phyloP scores from a whole-genome alignment of 2,113 vertebrate genomes.

The Merops nubicus region DNA sequence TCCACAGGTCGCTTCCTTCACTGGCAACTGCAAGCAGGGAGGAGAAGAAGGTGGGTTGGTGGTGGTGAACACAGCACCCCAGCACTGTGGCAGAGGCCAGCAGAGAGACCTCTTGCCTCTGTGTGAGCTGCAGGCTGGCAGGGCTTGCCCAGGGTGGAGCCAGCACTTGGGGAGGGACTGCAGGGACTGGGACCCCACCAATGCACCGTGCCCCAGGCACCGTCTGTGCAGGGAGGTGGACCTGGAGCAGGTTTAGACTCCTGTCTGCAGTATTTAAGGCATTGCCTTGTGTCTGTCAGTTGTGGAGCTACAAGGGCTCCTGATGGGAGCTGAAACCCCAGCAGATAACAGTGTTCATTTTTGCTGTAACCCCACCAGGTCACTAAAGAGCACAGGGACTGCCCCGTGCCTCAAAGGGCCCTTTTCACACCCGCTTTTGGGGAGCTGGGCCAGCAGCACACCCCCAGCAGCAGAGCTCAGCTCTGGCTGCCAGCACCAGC shows the following conservation, averaged over 20 bases:
- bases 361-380: neutral
- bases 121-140: neutral
- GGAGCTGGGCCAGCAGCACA: too few relatives aligned
- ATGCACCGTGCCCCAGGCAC: neutral
- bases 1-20: neutral
- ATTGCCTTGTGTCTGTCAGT: neutral
- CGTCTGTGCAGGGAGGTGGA: neutral
- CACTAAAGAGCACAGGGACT: neutral
- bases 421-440: neutral
- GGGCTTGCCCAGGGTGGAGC: neutral
- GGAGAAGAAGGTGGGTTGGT: neutral
- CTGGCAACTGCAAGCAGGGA: constrained; percentile 1
- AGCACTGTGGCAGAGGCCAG: neutral
- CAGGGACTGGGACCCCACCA: neutral
- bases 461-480: too few relatives aligned
- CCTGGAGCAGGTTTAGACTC: neutral
- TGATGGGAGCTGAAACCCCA: neutral
- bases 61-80: accelerated
- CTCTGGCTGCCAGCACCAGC: too few relatives aligned
- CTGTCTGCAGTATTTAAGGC: accelerated
- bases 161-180: neutral
- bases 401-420: neutral
- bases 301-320: neutral
- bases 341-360: neutral
- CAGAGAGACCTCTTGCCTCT: neutral